A percentile compares a stretch with the other conserved stretches of the same genome.
These are phyloP conservation scores for Montipora capitata DNA, from an alignment of 92 coral and sea anemone genomes.

Conservation along the genomic window DNA sequence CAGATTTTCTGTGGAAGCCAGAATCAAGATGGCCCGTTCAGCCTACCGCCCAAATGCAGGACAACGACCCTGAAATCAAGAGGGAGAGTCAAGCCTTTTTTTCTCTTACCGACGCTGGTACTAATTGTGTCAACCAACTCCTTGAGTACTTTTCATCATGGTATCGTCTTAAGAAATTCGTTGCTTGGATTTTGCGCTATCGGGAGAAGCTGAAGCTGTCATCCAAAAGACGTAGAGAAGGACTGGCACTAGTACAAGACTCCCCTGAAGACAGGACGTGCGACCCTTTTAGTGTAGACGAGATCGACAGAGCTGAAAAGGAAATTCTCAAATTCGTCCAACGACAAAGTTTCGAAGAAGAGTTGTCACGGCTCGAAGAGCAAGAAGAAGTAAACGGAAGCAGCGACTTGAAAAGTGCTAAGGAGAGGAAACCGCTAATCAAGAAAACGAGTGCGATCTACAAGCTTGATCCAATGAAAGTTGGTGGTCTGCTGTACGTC, in stretches of 20 bases:
- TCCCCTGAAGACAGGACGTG: background rate
- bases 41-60: too few relatives aligned
- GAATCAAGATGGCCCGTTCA: too few relatives aligned
- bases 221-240: background rate
- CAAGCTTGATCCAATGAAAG: slow-evolving; percentile 18
- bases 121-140: background rate
- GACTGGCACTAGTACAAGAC: background rate
- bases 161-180: background rate
- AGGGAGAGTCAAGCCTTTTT: too few relatives aligned
- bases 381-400: background rate
- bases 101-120: too few relatives aligned
- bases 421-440: background rate
- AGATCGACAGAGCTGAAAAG: slow-evolving; percentile 4
- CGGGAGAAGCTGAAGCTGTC: background rate
- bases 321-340: background rate
- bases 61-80: too few relatives aligned
- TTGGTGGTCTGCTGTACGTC: slow-evolving; percentile 3
- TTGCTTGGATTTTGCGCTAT: slow-evolving; percentile 14
- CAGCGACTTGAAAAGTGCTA: background rate
- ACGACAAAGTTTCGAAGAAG: slow-evolving; percentile 14
- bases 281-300: too few relatives aligned
- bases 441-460: slow-evolving; percentile 28
- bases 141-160: background rate
- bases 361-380: slow-evolving; percentile 11
- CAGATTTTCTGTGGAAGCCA: too few relatives aligned